Base-by-base conservation (phyloP, 2,797 vertebrate genomes). In the Poecilia wingei region DNA sequence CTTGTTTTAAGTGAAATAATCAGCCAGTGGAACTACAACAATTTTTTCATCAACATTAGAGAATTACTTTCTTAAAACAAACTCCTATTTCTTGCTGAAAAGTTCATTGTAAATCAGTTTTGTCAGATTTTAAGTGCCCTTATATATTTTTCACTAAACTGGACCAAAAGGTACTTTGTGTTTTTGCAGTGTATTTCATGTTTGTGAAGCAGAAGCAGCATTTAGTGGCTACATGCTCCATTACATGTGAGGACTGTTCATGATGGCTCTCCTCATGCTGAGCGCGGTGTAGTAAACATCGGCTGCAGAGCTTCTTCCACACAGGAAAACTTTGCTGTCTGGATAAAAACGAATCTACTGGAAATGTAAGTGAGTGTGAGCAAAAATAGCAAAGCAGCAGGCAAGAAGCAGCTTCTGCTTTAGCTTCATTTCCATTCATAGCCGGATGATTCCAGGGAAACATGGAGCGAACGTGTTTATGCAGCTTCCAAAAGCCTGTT, bases 241-340 rank as follows among this genome's bases (percentile, higher is more conserved):
- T 77, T 57, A 41, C 47, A 73, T 68, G n/a, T 14, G 76, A 77
- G 41, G 71, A 53, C 71, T 6, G 22, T 74, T 28, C 43, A 70
- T 28, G 61, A 75, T 1, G 33, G 53, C 25, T 55, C 13, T 2
- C 68, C 14, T 28, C 75, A n/a, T 73, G 41, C 47, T 45, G 0
- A 66, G n/a, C 36, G 64, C 28, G 0, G 47, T 6, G 46, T 55
- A 55, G 46, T 55, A 46, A 68, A 72, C 39, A 39, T 61, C 14
- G 49, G 53, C 64, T 73, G 33, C 28, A 20, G n/a, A 61, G 31
- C 55, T 28, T 57, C 39, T 70, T 47, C 49, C 22, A 68, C 28
- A 64, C 22, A 31, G 20, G 20, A 64, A 77, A 25, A 22, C 57
- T 45, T 81, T 20, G 20, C 45, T 72, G 74, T 18, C 20, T 22